phyloP scores from a whole-genome alignment of 2,888 invertebrate species.

The Gymnosoma rotundatum region DNA sequence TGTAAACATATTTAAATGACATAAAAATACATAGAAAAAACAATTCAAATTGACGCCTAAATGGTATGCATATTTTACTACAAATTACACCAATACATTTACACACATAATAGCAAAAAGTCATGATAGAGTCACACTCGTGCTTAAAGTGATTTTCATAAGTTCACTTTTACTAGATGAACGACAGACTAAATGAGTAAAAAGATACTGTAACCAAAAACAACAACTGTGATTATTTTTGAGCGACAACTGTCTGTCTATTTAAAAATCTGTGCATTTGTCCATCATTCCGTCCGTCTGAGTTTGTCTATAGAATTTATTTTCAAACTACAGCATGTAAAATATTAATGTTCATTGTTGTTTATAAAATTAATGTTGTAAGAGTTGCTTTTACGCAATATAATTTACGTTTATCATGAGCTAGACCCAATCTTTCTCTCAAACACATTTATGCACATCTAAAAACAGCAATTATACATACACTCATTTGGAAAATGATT shows the following conservation, averaged over 20 bases:
- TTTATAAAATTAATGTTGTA: slow-evolving; percentile 16
- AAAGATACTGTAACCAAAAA: slow-evolving; percentile 21
- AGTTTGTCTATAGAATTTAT: slow-evolving; percentile 35
- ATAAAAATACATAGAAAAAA: slow-evolving; percentile 68
- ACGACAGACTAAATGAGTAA: slow-evolving; percentile 46
- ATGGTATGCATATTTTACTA: slow-evolving; percentile 66
- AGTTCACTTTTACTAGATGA: slow-evolving; percentile 49
- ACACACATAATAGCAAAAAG: not conserved
- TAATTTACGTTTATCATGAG: slow-evolving; percentile 78
- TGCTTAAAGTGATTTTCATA: slow-evolving; percentile 44
- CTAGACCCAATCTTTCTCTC: slow-evolving; percentile 44
- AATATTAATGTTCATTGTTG: slow-evolving; percentile 35
- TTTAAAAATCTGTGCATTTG: slow-evolving; percentile 37
- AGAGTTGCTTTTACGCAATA: slow-evolving; percentile 36
- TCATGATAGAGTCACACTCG: not conserved
- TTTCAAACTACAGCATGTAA: slow-evolving; percentile 41
- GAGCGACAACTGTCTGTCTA: slow-evolving; percentile 58
- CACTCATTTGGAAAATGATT: slow-evolving; percentile 75
- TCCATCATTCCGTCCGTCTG: slow-evolving; percentile 4
- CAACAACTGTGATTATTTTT: slow-evolving; percentile 22
- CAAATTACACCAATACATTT: slow-evolving; percentile 72
- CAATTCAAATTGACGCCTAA: slow-evolving; percentile 74
- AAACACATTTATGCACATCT: not conserved
- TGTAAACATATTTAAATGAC: slow-evolving; percentile 20
- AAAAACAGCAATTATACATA: not conserved